Evolutionary conservation across 2,113 vertebrate genomes (phyloP).

Genomic region (Aptenodytes patagonicus): DNA sequence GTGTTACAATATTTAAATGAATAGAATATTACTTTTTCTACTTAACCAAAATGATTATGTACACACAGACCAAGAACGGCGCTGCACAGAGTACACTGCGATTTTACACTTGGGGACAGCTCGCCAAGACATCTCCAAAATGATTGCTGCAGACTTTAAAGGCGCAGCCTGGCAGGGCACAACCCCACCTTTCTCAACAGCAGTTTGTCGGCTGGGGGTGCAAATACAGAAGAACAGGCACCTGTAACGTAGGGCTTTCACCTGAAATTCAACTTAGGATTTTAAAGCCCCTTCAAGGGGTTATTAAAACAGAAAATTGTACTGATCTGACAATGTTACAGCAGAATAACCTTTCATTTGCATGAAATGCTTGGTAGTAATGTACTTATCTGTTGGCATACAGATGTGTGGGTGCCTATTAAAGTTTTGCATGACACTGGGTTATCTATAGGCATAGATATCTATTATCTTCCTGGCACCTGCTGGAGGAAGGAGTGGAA

Average conservation of each 20-base stretch:
- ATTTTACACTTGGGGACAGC: neutral
- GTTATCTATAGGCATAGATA: neutral
- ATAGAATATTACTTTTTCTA: neutral
- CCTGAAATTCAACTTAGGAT: neutral
- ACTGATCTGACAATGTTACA: neutral
- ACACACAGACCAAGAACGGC: neutral
- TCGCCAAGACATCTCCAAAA: neutral
- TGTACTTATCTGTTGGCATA: rapidly evolving
- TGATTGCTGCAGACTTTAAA: rapidly evolving
- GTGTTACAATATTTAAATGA: constrained; percentile 32
- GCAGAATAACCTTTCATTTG: neutral
- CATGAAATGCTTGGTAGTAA: neutral
- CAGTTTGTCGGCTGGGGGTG: neutral
- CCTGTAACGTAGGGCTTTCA: rapidly evolving
- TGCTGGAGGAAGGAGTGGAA: neutral
- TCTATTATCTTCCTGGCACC: neutral
- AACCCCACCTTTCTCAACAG: neutral
- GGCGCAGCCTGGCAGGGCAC: neutral
- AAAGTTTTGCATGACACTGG: rapidly evolving
- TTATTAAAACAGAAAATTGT: neutral
- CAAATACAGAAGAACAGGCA: neutral
- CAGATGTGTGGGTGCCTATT: rapidly evolving
- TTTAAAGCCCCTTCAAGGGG: neutral
- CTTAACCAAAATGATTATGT: neutral
- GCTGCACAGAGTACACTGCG: rapidly evolving